phyloP scores from a whole-genome alignment of 2,888 invertebrate species.

The Cheilosia impressa region DNA sequence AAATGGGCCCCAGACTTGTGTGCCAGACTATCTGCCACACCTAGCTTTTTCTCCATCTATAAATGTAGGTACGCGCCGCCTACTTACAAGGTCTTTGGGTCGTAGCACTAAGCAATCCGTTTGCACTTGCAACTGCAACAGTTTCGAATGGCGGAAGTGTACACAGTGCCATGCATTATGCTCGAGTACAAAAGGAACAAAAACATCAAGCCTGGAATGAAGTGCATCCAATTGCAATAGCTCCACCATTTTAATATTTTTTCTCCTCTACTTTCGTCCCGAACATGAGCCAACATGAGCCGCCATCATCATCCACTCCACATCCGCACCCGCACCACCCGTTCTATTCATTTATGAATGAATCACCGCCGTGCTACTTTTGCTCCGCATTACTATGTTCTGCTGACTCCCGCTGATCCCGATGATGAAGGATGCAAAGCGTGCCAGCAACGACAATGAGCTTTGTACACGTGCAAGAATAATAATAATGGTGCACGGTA shows the following conservation, averaged over 20 bases:
- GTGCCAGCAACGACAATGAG: conserved; percentile 36
- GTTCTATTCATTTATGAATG: conserved; percentile 68
- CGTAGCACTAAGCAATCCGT: conserved; percentile 43
- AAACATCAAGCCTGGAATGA: conserved; percentile 25
- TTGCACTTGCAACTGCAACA: conserved; percentile 64
- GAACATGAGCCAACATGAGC: conserved; percentile 21
- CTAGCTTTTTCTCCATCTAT: background rate
- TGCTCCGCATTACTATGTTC: conserved; percentile 1
- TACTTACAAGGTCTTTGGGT: conserved; percentile 20
- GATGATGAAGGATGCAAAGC: conserved; percentile 35
- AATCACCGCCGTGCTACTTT: conserved; percentile 38
- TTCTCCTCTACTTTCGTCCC: conserved; percentile 6
- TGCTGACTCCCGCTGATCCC: conserved; percentile 6
- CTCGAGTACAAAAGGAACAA: conserved; percentile 31
- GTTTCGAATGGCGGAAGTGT: conserved; percentile 63
- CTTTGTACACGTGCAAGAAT: conserved; percentile 39
- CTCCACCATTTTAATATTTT: background rate
- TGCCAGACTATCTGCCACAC: too few species aligned
- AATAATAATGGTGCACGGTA: conserved; percentile 11
- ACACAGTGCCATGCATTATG: conserved; percentile 38
- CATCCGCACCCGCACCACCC: background rate
- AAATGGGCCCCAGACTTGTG: too few species aligned
- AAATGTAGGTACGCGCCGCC: too few species aligned
- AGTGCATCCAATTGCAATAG: conserved; percentile 52
- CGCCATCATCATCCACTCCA: background rate